Evolutionary conservation across 2,888 invertebrate genomes (phyloP), one percentile per base, ranked within the genome.

Genomic region (Drosophila prolongata): DNA sequence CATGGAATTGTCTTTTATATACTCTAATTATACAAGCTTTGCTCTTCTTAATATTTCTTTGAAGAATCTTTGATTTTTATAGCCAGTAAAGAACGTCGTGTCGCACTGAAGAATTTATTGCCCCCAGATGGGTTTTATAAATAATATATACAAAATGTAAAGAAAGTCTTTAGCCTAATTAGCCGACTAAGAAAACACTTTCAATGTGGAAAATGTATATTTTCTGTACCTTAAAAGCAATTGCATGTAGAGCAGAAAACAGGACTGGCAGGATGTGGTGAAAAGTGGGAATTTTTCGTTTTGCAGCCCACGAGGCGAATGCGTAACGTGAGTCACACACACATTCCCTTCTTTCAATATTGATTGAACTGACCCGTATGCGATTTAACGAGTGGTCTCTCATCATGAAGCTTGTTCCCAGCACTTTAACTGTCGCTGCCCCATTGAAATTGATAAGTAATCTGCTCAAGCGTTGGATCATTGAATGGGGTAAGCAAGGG

Each of bases 401-500:
- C 49, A 68, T 56, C 16, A 35, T 27, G 16, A 46, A 50, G 16
- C 56, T 10, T 38, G 43, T 59, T 64, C 14, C 35, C 44, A n/a
- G 64, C 64, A 34, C 59, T 62, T 58, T 49, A 49, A 35, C 46
- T 58, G 59, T 3, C 13, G 50, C 11, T 46, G 61, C 61, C 61
- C 34, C 47, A 61, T 42, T 61, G 62, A 54, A 66, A 66, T 62
- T 62, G 65, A 66, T 66, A 66, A 66, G 62, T 62, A 66, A 66
- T 66, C 65, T 47, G 46, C 46, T 52, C 44, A 47, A 66, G 61
- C 65, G 53, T 53, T 53, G 61, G 37, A 52, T 60, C 44, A 61
- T 13, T 35, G 19, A 50, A 6, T 27, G 30, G 13, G 47, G 13
- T 3, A n/a, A 24, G 34, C 11, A 4, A 6, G 10, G 47, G 57